A percentile compares a stretch with the other conserved stretches of the same genome.
Evolutionary conservation across 2,113 vertebrate species (phyloP).

Genomic region (Phrynocephalus versicolor): DNA sequence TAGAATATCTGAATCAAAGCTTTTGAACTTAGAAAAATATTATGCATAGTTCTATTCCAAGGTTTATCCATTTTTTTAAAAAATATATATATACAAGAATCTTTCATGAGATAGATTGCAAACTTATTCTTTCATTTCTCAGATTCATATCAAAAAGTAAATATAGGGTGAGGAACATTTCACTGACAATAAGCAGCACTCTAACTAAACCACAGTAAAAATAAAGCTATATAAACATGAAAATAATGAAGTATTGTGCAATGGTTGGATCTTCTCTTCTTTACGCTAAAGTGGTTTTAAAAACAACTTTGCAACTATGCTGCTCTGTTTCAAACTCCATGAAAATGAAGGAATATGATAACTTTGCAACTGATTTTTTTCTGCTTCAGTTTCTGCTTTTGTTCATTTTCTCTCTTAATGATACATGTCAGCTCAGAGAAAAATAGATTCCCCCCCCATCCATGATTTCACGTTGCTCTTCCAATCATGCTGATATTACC

Average conservation of each 20-base stretch:
- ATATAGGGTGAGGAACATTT: constrained; percentile 61
- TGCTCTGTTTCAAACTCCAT: constrained; percentile 56
- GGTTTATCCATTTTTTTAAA: constrained; percentile 62
- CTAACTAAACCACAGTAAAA: constrained; percentile 66
- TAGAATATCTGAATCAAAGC: constrained; percentile 81
- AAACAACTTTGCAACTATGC: constrained; percentile 53
- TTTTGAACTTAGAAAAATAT: constrained; percentile 82
- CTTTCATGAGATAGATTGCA: constrained; percentile 62
- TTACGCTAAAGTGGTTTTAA: constrained; percentile 67
- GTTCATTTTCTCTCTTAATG: constrained; percentile 55
- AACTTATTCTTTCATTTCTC: constrained; percentile 66
- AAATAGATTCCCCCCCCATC: constrained; percentile 2
- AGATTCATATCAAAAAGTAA: constrained; percentile 68
- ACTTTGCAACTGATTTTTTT: constrained; percentile 44
- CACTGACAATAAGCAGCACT: constrained; percentile 61
- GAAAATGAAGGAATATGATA: constrained; percentile 59
- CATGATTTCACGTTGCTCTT: constrained; percentile 22
- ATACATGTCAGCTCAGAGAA: constrained; percentile 56
- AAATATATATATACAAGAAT: constrained; percentile 66
- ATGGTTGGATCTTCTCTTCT: constrained; percentile 59
- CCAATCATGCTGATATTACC: constrained; percentile 44
- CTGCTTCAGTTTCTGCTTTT: constrained; percentile 37
- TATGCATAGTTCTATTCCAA: constrained; percentile 68
- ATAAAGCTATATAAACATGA: constrained; percentile 72
- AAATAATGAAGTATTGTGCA: constrained; percentile 58